Base-by-base conservation (phyloP, 1,140 invertebrate species). In the Camponotus pennsylvanicus region DNA sequence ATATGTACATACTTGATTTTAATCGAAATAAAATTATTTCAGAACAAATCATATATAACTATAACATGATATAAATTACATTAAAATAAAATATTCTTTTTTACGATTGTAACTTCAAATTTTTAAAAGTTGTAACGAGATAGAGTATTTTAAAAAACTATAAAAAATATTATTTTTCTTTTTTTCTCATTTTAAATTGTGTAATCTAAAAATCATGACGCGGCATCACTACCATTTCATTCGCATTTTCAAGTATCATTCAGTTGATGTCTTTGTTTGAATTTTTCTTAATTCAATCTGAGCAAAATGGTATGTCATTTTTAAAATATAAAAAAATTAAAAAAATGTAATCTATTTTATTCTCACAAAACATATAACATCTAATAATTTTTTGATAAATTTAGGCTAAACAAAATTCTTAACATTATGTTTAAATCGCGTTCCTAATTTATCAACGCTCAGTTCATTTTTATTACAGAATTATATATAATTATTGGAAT, bases 331-430 rank as follows among this genome's bases (percentile, higher is more conserved):
- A 79, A 7, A 61, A 1, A 37, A n/a, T 27, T 27, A 27, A 69
- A 45, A 34, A 37, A 37, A 55, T 40, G 45, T 80, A 2, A 57
- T 69, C 34, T 32, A 69, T 5, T 52, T 69, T 80, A 80, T 55
- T 7, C 13, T 34, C 64, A 77, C 6, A 27, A 67, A 79, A 49
- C 18, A 52, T n/a, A 55, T 13, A 45, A 67, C 11, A 5, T 32
- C 45, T 3, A 69, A 42, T 70, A 13, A 34, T 0, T 27, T 45
- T 70, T 57, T 57, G 3, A 0, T 11, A 15, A 37, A 1, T 21
- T 55, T 18, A 57, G 52, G 15, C 57, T 34, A n/a, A 64, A 42
- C 27, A 40, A 80, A 67, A 27, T 52, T 55, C 63, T 67, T 79
- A 79, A 7, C 13, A 70, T 69, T 57, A 67, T 37, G 6, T 59